phyloP scores from a whole-genome alignment of 2,113 vertebrate genomes.

The Cyprinus carpio region DNA sequence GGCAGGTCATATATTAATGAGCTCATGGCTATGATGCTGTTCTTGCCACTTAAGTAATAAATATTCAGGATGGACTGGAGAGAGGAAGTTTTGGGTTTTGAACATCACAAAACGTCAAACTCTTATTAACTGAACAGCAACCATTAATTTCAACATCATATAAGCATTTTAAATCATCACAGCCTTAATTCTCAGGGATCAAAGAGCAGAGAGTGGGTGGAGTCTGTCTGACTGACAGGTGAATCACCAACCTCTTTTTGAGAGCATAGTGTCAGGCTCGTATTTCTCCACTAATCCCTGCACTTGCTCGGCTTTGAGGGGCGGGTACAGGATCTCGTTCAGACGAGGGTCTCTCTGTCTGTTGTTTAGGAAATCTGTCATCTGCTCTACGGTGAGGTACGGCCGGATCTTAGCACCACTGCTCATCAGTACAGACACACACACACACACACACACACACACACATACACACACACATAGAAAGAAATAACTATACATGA shows the following conservation, averaged over 20 bases:
- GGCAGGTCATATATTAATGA: background rate
- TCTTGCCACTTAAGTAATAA: background rate
- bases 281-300: conserved; percentile 96
- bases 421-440: conserved; percentile 27
- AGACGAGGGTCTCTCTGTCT: conserved; percentile 94
- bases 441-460: conserved; percentile 9
- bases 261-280: conserved; percentile 84
- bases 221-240: background rate
- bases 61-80: background rate
- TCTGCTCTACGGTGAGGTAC: conserved; percentile 92
- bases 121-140: background rate
- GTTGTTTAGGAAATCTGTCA: conserved; percentile 95
- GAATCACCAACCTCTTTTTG: conserved; percentile 86
- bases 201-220: background rate
- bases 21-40: background rate
- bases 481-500: too few species aligned
- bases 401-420: conserved; percentile 92
- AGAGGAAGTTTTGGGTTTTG: background rate
- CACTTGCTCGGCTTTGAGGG: conserved; percentile 94
- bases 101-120: background rate
- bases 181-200: background rate
- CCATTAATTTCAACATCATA: background rate
- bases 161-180: background rate
- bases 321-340: conserved; percentile 97
- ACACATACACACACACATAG: too few species aligned